Base-by-base conservation (phyloP, 2,797 vertebrate species). In the Otolemur crassicaudatus region DNA sequence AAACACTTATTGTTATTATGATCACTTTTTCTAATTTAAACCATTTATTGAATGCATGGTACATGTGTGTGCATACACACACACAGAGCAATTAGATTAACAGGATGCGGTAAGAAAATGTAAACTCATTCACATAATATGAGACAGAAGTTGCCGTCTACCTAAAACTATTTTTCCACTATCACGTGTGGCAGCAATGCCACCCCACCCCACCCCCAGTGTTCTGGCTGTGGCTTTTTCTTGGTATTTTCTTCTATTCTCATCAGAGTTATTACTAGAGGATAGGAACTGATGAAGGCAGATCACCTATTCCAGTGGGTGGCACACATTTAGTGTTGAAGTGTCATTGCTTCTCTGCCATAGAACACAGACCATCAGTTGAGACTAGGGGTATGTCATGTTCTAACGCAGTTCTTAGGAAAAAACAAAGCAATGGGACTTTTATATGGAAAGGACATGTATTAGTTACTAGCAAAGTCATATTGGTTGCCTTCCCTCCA, bases 1-100 rank as follows among this genome's bases (percentile, higher is more conserved):
- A 91, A 92, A 90, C 23, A 96, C 69, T 75, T 65, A 73, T 86
- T 86, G 77, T 60, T 56, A 46, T 49, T 40, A n/a, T 61, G 34
- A 67, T 16, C 19, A 25, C 3, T 22, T 58, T 91, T 72, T 70
- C 25, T 22, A 84, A 67, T 69, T 61, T 25, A 75, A 16, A 56
- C 31, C 9, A 67, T 84, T 76, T 37, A 25, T 3, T 27, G n/a
- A 5, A 8, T 34, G 37, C 34, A n/a, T 49, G 12, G 46, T 13
- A 49, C 46, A 49, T 49, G 11, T 12, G 46, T 14, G 46, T 49
- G 12, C 14, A 3, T 10, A 13, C 7, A 90, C 25, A 63, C 25
- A 63, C 61, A 56, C 16, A 82, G 4, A 67, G 17, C 31, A 86
- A 69, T 58, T 77, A 49, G 3, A 56, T 49, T 95, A 75, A 60